Percentiles rank a stretch among this genome's conserved stretches.
These are phyloP conservation scores for Rhizomys pruinosus DNA, from an alignment of 2,113 vertebrate species.

Conservation along the genomic window DNA sequence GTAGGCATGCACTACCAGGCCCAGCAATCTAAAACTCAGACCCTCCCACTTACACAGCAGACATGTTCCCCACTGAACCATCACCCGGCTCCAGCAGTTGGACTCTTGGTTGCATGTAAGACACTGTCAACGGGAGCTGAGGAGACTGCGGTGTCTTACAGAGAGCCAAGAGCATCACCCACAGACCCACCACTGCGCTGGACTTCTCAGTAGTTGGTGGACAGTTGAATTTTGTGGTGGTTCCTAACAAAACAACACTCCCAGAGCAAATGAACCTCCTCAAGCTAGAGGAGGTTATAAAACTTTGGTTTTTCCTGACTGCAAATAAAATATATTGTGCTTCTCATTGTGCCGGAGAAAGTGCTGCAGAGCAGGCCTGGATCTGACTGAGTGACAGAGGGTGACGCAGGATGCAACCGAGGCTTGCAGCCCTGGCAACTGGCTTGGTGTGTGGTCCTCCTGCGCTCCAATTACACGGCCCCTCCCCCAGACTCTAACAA, in stretches of 20 bases:
- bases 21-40: no score
- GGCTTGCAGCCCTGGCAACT: slow-evolving; percentile 24
- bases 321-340: neutral
- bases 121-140: neutral
- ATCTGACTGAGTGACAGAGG: neutral
- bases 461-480: slow-evolving; percentile 69
- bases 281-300: neutral
- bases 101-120: neutral
- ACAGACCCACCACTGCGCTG: neutral
- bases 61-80: neutral
- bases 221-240: neutral
- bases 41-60: neutral
- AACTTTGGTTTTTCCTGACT: neutral
- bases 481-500: slow-evolving; percentile 44
- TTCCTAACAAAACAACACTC: neutral
- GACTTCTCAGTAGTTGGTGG: neutral
- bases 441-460: slow-evolving; percentile 76
- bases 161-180: neutral
- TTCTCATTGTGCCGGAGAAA: neutral
- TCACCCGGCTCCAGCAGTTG: neutral
- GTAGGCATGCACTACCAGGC: neutral
- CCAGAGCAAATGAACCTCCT: neutral
- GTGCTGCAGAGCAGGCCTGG: neutral
- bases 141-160: neutral
- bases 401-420: neutral